Conservation (phyloP, 2,888 invertebrate genomes). For the Polydrusus tereticollis region DNA sequence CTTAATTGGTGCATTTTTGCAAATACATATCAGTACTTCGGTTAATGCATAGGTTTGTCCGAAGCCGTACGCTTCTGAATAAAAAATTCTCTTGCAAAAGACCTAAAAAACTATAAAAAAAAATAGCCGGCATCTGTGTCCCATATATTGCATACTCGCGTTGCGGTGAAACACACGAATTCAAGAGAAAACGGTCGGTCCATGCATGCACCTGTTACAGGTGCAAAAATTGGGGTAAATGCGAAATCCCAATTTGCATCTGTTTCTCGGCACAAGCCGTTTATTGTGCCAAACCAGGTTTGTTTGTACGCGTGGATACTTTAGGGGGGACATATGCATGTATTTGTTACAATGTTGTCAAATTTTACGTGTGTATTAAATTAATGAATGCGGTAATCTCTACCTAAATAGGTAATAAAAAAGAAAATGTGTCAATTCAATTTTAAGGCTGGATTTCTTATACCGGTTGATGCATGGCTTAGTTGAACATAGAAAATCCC, state of each 20-base stretch:
- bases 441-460: too few species aligned
- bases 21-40: too few species aligned
- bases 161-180: constrained; percentile 20
- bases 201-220: constrained; percentile 54
- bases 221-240: constrained; percentile 57
- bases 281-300: constrained; percentile 38
- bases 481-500: too few species aligned
- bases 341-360: neutral
- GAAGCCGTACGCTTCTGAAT: neutral
- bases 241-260: constrained; percentile 42
- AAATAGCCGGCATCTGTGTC: constrained; percentile 43
- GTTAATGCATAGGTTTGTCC: too few species aligned
- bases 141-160: constrained; percentile 37
- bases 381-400: too few species aligned
- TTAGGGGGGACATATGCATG: neutral
- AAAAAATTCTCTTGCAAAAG: constrained; percentile 28
- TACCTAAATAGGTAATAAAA: too few species aligned
- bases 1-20: too few species aligned
- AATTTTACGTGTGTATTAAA: too few species aligned
- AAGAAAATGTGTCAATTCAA: too few species aligned
- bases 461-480: too few species aligned
- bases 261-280: constrained; percentile 40
- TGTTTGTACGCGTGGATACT: constrained; percentile 6
- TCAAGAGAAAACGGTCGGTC: constrained; percentile 52
- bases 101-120: constrained; percentile 15